These are phyloP conservation scores for Drosophila rhopaloa DNA, from an alignment of 1,140 invertebrate genomes.

Conservation along the genomic window DNA sequence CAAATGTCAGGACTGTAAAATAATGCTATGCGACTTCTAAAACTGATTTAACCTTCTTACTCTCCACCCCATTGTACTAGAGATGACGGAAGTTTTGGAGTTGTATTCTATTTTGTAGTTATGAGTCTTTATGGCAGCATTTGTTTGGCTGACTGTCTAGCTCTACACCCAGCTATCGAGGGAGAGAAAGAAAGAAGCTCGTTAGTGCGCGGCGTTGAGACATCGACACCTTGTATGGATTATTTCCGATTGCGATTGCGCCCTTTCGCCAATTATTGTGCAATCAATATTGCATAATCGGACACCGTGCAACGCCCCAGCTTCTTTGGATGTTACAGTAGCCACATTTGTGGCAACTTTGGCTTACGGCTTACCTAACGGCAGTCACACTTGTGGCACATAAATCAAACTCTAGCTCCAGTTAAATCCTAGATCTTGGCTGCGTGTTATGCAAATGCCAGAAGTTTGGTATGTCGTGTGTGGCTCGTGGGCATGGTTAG, in stretches of 20 bases:
- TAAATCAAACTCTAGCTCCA: slow-evolving; percentile 65
- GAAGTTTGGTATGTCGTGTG: slow-evolving; percentile 75
- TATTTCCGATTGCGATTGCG: slow-evolving; percentile 62
- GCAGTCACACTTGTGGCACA: slow-evolving; percentile 80
- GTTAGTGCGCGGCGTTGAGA: slow-evolving; percentile 65
- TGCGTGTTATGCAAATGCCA: slow-evolving; percentile 81
- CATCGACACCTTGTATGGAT: slow-evolving; percentile 77
- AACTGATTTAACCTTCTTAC: background rate
- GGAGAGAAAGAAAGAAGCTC: slow-evolving; percentile 57
- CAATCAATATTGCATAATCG: slow-evolving; percentile 82
- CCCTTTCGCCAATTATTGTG: slow-evolving; percentile 82
- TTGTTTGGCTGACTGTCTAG: slow-evolving; percentile 63
- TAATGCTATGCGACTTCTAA: too few relatives aligned
- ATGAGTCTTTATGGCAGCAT: slow-evolving; percentile 77
- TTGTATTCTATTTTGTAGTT: slow-evolving; percentile 54
- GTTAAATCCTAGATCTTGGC: slow-evolving; percentile 30
- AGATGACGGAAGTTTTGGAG: slow-evolving; percentile 58
- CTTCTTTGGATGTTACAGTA: background rate
- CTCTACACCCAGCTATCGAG: slow-evolving; percentile 52
- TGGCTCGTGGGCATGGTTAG: slow-evolving; percentile 75
- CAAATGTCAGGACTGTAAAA: too few relatives aligned
- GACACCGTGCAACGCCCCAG: slow-evolving; percentile 48
- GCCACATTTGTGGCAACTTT: background rate
- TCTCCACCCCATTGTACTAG: slow-evolving; percentile 26
- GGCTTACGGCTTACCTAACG: slow-evolving; percentile 66